Conservation (phyloP, 1,140 invertebrate species). For the Aradophagus sp. region DNA sequence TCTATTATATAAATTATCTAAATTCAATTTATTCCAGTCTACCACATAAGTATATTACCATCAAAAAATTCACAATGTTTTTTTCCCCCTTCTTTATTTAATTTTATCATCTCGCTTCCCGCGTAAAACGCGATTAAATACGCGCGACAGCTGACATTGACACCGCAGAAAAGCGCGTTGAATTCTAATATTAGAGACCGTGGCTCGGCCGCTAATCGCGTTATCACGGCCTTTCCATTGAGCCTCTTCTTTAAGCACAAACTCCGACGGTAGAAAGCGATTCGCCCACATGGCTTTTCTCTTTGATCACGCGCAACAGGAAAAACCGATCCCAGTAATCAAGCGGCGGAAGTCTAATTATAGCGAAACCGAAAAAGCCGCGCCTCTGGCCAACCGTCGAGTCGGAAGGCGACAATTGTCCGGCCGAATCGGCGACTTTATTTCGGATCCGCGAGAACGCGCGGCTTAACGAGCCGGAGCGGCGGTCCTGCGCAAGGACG, state of each 20-base stretch:
- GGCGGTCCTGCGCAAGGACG: constrained; percentile 32
- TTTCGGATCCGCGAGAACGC: constrained; percentile 7
- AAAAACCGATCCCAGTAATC: constrained; percentile 38
- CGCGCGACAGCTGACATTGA: constrained; percentile 31
- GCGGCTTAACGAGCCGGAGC: constrained; percentile 4
- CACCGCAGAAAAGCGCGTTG: constrained; percentile 14
- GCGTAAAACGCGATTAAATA: constrained; percentile 18
- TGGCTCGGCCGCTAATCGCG: constrained; percentile 1
- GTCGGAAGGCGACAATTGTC: constrained; percentile 12
- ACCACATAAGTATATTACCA: background rate
- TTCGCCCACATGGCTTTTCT: background rate
- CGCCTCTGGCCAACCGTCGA: constrained; percentile 15
- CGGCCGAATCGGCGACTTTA: background rate
- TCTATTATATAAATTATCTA: constrained; percentile 19
- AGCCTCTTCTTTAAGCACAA: background rate
- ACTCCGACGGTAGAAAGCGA: background rate
- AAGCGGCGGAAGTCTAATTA: constrained; percentile 46
- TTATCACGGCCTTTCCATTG: too few species aligned
- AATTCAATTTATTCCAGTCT: background rate
- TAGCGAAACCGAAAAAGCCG: constrained; percentile 53
- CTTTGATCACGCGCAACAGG: constrained; percentile 26
- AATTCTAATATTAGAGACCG: constrained; percentile 25
- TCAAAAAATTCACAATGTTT: background rate
- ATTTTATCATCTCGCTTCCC: background rate
- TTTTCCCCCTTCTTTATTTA: background rate